Evolutionary conservation across 1,140 invertebrate species (phyloP).

Genomic region (Zophobas atratus): DNA sequence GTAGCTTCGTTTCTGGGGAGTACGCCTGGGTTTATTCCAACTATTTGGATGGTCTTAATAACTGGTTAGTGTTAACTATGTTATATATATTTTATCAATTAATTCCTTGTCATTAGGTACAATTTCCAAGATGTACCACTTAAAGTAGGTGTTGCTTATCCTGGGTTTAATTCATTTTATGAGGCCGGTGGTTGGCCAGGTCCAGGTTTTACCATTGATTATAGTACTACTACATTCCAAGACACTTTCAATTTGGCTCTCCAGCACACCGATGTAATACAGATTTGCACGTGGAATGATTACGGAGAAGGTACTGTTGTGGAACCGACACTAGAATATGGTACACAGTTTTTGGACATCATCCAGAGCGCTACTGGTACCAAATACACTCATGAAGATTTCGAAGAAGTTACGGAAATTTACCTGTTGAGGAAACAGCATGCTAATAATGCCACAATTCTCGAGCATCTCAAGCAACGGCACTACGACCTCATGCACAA

Average conservation of each 20-base stretch:
- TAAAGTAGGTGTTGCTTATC: conserved; percentile 9
- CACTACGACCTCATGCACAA: conserved; percentile 12
- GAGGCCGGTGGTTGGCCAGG: conserved; percentile 17
- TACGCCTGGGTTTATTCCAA: conserved; percentile 14
- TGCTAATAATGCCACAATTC: conserved; percentile 19
- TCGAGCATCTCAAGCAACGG: background rate
- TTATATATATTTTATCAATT: background rate
- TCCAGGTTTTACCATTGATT: conserved; percentile 10
- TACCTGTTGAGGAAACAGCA: conserved; percentile 13
- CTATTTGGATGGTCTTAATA: background rate
- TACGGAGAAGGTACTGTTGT: conserved; percentile 23
- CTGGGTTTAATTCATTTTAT: conserved; percentile 13
- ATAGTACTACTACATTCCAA: background rate
- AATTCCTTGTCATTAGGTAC: background rate
- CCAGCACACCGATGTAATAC: conserved; percentile 4
- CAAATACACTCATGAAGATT: conserved; percentile 9
- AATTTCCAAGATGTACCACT: background rate
- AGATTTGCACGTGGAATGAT: conserved; percentile 20
- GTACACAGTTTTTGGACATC: conserved; percentile 26
- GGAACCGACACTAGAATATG: conserved; percentile 13
- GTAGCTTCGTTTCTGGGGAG: background rate
- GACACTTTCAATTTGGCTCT: conserved; percentile 21
- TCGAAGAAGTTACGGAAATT: conserved; percentile 15
- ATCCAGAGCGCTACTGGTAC: background rate
- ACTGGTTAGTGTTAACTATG: background rate